Percentiles rank a stretch among this genome's conserved stretches.
Conservation (phyloP, 2,113 vertebrate genomes). For the Dipodomys merriami region DNA sequence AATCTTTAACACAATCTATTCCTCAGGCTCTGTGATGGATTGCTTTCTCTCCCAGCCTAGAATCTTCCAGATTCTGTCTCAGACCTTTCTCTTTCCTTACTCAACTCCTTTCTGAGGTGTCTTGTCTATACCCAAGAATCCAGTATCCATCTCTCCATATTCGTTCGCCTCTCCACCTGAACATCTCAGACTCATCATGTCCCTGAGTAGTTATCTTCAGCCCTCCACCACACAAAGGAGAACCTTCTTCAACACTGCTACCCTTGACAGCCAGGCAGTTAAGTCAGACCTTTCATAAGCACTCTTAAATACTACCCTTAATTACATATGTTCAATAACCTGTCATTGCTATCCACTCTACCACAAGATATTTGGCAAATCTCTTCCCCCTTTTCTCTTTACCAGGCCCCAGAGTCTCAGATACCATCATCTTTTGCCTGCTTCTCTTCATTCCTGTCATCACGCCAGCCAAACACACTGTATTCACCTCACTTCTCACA, state of each 20-base stretch:
- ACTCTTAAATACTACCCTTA: background rate
- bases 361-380: background rate
- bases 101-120: background rate
- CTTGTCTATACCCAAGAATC: background rate
- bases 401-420: background rate
- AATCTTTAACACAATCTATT: background rate
- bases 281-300: background rate
- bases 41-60: background rate
- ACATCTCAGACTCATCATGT: background rate
- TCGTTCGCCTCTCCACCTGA: background rate
- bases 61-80: background rate
- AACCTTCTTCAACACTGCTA: background rate
- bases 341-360: background rate
- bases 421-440: background rate
- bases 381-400: background rate
- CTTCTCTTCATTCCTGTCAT: slow-evolving; percentile 11
- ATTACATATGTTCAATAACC: background rate
- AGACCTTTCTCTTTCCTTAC: background rate
- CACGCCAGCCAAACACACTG: background rate
- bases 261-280: too few species aligned
- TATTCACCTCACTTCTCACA: background rate
- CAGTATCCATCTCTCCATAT: background rate
- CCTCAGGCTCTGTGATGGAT: background rate
- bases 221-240: background rate
- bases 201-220: background rate